Percentiles rank a stretch among this genome's conserved stretches.
phyloP scores from a whole-genome alignment of 2,113 vertebrate genomes.

The Cavia porcellus region DNA sequence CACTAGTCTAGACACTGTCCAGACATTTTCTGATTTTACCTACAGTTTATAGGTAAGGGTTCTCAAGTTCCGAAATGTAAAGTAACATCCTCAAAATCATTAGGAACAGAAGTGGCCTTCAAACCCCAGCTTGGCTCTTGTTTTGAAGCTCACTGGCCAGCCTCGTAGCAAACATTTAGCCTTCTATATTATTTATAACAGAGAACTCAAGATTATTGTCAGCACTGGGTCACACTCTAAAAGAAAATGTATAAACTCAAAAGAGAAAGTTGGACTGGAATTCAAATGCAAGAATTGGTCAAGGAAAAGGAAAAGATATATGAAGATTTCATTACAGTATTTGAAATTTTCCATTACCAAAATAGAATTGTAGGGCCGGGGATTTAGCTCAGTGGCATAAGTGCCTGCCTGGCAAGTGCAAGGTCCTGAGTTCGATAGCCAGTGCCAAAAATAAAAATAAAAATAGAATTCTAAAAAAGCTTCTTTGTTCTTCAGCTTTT shows the following conservation, averaged over 20 bases:
- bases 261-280: slow-evolving; percentile 38
- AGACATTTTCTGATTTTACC: background rate
- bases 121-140: background rate
- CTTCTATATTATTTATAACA: slow-evolving; percentile 10
- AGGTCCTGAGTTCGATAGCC: no score
- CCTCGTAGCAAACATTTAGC: background rate
- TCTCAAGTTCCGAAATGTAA: background rate
- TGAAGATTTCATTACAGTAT: slow-evolving; percentile 55
- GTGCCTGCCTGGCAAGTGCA: no score
- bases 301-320: slow-evolving; percentile 36
- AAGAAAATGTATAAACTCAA: background rate
- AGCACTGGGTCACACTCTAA: background rate
- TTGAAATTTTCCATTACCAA: slow-evolving; percentile 69
- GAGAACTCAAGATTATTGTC: background rate
- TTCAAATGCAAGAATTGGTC: slow-evolving; percentile 57
- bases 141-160: background rate
- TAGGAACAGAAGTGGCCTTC: background rate
- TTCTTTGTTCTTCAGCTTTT: background rate
- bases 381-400: no score
- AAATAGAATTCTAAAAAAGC: slow-evolving; percentile 65
- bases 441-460: slow-evolving; percentile 32
- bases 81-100: background rate
- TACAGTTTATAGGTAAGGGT: background rate
- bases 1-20: background rate
- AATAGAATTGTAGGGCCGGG: slow-evolving; percentile 47